Evolutionary conservation across 2,797 vertebrate genomes (phyloP).

Genomic region (Tolypeutes matacus): DNA sequence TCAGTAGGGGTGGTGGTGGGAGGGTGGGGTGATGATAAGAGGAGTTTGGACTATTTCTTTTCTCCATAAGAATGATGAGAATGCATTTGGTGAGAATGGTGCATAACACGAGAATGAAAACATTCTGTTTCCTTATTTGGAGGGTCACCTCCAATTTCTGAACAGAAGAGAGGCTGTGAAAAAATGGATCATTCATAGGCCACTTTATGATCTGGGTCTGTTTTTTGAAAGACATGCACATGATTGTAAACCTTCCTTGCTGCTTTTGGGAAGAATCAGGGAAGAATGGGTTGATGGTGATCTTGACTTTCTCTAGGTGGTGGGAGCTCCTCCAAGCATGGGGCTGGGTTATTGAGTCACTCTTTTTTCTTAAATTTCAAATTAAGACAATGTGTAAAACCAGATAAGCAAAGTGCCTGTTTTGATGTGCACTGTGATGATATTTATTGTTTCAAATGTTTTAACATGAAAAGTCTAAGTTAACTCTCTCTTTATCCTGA

Average conservation of each 20-base stretch:
- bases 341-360: background rate
- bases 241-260: background rate
- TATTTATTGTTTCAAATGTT: constrained; percentile 27
- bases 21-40: background rate
- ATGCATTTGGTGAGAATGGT: background rate
- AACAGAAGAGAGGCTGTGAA: background rate
- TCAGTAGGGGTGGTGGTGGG: background rate
- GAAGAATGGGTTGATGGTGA: background rate
- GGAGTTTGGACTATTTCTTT: background rate
- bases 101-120: background rate
- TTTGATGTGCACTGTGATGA: background rate
- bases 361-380: background rate
- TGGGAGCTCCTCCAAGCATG: background rate
- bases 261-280: background rate
- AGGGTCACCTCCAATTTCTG: background rate
- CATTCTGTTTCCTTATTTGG: background rate
- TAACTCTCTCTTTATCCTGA: background rate
- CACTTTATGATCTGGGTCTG: background rate
- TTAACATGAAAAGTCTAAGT: constrained; percentile 30
- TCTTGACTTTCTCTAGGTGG: background rate
- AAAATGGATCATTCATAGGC: background rate
- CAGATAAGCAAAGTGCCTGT: background rate
- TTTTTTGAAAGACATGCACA: background rate
- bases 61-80: background rate
- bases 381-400: background rate